Percentiles rank a stretch among this genome's conserved stretches.
Conservation (phyloP, 1,140 invertebrate genomes). For the Liolophura sinensis region DNA sequence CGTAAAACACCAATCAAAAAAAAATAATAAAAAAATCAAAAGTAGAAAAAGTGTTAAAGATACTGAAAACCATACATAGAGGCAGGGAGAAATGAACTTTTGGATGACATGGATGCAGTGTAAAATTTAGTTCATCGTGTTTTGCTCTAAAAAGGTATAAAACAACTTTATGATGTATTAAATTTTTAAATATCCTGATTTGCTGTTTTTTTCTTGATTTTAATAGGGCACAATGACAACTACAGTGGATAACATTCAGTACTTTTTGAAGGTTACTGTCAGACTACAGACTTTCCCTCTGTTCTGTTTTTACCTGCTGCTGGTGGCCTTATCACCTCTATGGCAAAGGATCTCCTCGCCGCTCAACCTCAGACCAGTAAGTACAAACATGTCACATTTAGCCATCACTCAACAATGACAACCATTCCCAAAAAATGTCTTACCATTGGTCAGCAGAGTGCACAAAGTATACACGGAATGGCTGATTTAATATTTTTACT, state of each 20-base stretch:
- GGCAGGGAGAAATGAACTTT: too few relatives aligned
- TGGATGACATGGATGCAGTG: too few relatives aligned
- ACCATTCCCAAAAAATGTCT: background rate
- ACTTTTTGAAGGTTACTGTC: constrained; percentile 3
- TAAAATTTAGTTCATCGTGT: too few relatives aligned
- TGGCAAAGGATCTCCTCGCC: constrained; percentile 42
- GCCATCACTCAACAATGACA: background rate
- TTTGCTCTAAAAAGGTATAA: too few relatives aligned
- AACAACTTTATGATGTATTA: too few relatives aligned
- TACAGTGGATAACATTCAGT: constrained; percentile 9
- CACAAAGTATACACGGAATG: background rate
- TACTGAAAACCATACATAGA: too few relatives aligned
- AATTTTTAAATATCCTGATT: background rate
- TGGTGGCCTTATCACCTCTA: constrained; percentile 33
- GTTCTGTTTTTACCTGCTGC: constrained; percentile 38
- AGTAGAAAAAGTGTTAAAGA: too few relatives aligned
- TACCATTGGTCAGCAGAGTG: background rate
- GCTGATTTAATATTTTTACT: background rate
- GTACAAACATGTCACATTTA: constrained; percentile 9
- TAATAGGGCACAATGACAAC: background rate
- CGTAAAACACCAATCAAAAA: too few relatives aligned
- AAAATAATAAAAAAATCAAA: too few relatives aligned
- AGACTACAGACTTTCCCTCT: constrained; percentile 38
- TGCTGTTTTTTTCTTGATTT: background rate
- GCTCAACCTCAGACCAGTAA: constrained; percentile 39